Evolutionary conservation across 2,797 vertebrate genomes (phyloP), one percentile per base, ranked within the genome.

Genomic region (Trachops cirrhosus): DNA sequence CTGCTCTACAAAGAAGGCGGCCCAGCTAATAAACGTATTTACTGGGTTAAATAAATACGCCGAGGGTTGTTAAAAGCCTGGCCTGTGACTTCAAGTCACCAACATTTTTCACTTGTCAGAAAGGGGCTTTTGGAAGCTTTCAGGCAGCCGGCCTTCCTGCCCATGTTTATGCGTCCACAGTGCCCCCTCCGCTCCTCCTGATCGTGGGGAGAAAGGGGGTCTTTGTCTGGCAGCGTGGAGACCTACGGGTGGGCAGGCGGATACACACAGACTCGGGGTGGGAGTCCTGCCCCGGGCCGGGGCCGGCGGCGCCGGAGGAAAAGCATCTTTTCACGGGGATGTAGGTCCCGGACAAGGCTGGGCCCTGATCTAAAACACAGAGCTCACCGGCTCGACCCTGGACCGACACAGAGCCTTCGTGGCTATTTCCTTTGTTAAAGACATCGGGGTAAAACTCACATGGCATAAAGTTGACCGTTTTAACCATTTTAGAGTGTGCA

Each of bases 41-140:
- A 98, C 98, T 98, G 98, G 98, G 98, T 98, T 98, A 98, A 98
- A 98, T 98, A 98, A 98, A 98, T 98, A 98, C 89, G 97, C 97
- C 46, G 97, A 98, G 98, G 98, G 98, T 98, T 98, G 98, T 50
- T 98, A 98, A 98, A 98, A 98, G 97, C 97, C 85, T 4, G 97
- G 97, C 96, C 97, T 97, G 98, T 98, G 98, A 98, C 98, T 98
- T 97, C 88, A 94, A 98, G 98, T 98, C 97, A 82, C 97, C 97
- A 96, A 97, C 98, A 98, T 98, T 98, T 98, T 98, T 98, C 98
- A 98, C 98, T 98, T 98, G 98, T 98, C 98, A 98, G 97, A 96
- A 97, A 97, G 97, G 97, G 97, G 97, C 98, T 98, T 97, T 98
- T 97, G 97, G 98, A 98, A 97, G 97, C 98, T 98, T 97, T 98